Evolutionary conservation across 2,797 vertebrate species (phyloP).

Genomic region (Hemitrygon akajei): DNA sequence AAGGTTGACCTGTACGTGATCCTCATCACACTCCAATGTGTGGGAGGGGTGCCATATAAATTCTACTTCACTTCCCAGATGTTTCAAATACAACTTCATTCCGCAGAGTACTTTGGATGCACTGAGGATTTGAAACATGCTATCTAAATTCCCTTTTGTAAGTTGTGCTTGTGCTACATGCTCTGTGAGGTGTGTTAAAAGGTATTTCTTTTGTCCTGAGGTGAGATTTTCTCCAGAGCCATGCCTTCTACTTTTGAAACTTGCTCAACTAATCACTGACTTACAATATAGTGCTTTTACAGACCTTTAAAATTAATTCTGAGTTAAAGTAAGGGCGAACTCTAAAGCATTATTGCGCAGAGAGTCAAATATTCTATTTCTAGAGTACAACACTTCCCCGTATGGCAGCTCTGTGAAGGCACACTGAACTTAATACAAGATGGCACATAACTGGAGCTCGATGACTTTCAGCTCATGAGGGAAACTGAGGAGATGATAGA

Average conservation of each 20-base stretch:
- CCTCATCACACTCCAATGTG: not conserved
- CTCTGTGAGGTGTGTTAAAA: not conserved
- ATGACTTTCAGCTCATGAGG: no score
- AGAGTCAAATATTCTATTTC: not conserved
- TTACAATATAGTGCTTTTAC: not conserved
- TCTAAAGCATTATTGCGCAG: not conserved
- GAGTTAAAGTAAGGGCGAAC: not conserved
- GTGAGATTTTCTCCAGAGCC: not conserved
- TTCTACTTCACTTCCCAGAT: not conserved
- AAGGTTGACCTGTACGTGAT: no score
- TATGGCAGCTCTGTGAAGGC: conserved; percentile 25
- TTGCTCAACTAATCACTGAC: not conserved
- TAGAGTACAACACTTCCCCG: not conserved
- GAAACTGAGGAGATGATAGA: no score
- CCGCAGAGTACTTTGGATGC: not conserved
- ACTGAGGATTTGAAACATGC: not conserved
- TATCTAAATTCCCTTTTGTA: not conserved
- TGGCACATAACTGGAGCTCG: not conserved
- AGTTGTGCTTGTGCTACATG: not conserved
- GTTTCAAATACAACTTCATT: not conserved
- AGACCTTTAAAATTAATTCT: no score
- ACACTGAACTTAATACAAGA: not conserved
- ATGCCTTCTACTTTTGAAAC: not conserved
- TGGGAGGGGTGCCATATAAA: not conserved
- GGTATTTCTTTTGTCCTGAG: not conserved